These are phyloP conservation scores for Holcopasites calliopsidis DNA, from an alignment of 1,140 invertebrate genomes.

Conservation along the genomic window DNA sequence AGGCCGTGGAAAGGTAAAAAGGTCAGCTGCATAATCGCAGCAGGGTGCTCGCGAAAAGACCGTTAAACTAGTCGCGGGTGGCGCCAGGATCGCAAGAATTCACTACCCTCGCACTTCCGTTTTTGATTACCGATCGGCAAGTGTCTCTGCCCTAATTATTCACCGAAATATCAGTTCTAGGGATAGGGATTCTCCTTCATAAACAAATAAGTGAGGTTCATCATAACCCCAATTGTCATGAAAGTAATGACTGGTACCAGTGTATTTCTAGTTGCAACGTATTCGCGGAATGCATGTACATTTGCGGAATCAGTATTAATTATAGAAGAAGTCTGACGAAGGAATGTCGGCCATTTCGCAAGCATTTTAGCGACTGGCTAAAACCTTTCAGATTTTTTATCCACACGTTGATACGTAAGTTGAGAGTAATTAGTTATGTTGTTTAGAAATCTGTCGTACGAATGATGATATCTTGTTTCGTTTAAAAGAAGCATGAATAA, in stretches of 20 bases:
- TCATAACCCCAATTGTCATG: background rate
- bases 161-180: background rate
- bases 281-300: background rate
- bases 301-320: background rate
- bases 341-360: conserved; percentile 41
- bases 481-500: background rate
- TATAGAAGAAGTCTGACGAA: conserved; percentile 18
- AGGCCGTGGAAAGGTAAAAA: conserved; percentile 10
- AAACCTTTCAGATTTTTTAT: conserved; percentile 7
- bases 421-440: background rate
- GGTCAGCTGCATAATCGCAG: conserved; percentile 25
- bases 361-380: conserved; percentile 10
- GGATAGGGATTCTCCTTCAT: background rate
- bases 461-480: background rate
- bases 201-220: background rate
- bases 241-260: too few species aligned
- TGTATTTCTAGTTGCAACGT: too few species aligned
- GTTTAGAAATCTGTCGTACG: background rate
- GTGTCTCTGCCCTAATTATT: background rate
- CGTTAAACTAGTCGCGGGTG: conserved; percentile 29
- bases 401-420: background rate
- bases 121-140: background rate
- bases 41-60: conserved; percentile 35
- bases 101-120: conserved; percentile 8
- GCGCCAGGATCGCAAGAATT: conserved; percentile 1